Base-by-base conservation (phyloP, 2,888 invertebrate genomes). In the Papilio elwesi region DNA sequence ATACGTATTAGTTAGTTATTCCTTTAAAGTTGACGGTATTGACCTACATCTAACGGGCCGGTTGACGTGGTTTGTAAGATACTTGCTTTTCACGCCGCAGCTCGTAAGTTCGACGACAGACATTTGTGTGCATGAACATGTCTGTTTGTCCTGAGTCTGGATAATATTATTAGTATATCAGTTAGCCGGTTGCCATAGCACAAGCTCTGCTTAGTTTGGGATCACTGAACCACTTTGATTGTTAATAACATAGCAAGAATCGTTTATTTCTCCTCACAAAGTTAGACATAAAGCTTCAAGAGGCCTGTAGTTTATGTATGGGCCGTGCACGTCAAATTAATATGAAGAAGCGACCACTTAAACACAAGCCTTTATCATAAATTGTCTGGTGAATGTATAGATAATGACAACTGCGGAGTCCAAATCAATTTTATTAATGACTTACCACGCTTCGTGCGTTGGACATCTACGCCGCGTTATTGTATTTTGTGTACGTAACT, bases 391-490 rank as follows among this genome's bases (percentile, higher is more conserved):
- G 12, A 13, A 57, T 57, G 57, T 57, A 36, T 13, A 36, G 15
- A 43, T 62, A 43, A 43, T 62, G 36, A 7, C 13, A 9, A 59
- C n/a, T 38, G 13, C 13, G 9, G n/a, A 5, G 59, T 10, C 10
- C n/a, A n/a, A 62, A 62, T 62, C 43, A 15, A 43, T 62, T 62
- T 43, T 43, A 62, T 43, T 43, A 43, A 15, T 62, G 43, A 62
- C 43, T n/a, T 62, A 43, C 15, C 6, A 0, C 9, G 13, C 43
- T 62, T n/a, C 59, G 0, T 5, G 10, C 43, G 43, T 43, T 1
- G 7, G 59, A 43, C 43, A n/a, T 15, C 38, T 43, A 43, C 43
- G 43, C 43, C 10, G 4, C 11, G 15, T 38, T 8, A n/a, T 13
- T 38, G 38, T 15, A 43, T 62, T 59, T 62, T 15, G 11, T 62